Evolutionary conservation across 2,888 invertebrate species (phyloP).

Genomic region (Panzeria rudis): DNA sequence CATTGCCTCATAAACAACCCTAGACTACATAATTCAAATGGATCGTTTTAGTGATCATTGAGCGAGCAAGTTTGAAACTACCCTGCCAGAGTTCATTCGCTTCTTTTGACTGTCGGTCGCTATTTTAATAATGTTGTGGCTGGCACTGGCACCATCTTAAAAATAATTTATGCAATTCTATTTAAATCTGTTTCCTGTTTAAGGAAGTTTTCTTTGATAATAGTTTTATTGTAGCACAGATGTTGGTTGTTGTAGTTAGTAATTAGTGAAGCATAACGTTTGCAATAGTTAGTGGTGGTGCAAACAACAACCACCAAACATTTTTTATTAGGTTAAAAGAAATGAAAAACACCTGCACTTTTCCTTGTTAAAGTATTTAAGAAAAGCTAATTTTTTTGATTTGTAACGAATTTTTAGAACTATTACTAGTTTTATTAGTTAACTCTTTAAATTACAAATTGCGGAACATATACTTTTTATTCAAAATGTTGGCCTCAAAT

Average conservation of each 20-base stretch:
- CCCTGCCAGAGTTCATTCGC: slow-evolving; percentile 46
- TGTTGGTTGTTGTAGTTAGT: slow-evolving; percentile 30
- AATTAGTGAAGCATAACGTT: slow-evolving; percentile 52
- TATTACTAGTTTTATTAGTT: not conserved
- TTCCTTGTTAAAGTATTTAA: slow-evolving; percentile 8
- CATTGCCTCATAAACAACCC: slow-evolving; percentile 45
- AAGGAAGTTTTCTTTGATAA: slow-evolving; percentile 41
- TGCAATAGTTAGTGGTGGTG: slow-evolving; percentile 1
- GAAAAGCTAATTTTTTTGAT: not conserved
- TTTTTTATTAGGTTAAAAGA: not conserved
- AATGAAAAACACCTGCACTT: slow-evolving; percentile 39
- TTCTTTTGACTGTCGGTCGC: slow-evolving; percentile 9
- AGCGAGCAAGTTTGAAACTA: not conserved
- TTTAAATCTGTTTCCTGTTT: slow-evolving; percentile 69
- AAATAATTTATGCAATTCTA: slow-evolving; percentile 66
- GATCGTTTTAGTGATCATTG: slow-evolving; percentile 11
- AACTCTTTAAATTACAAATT: too few species aligned
- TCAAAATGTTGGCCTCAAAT: too few species aligned
- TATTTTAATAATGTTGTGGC: slow-evolving; percentile 16
- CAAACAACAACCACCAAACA: slow-evolving; percentile 43
- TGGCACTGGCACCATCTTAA: slow-evolving; percentile 44
- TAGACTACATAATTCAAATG: not conserved
- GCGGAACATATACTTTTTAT: too few species aligned
- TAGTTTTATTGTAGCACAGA: slow-evolving; percentile 55
- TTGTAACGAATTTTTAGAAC: not conserved